phyloP scores from a whole-genome alignment of 2,113 vertebrate genomes.

The Lichenostomus cassidix region DNA sequence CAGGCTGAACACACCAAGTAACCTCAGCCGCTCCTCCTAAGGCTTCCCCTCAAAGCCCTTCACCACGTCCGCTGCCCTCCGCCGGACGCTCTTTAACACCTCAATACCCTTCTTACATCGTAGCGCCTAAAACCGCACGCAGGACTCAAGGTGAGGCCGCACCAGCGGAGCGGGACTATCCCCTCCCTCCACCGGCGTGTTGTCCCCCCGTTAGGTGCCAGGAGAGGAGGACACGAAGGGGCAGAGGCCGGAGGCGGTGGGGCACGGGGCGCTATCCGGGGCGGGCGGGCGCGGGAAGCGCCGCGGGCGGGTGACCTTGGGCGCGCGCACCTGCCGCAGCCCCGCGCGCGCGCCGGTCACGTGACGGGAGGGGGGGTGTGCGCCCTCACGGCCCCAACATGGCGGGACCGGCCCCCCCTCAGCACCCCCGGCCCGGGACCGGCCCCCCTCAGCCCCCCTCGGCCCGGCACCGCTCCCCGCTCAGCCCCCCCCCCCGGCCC shows the following conservation, averaged over 20 bases:
- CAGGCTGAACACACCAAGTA: not conserved
- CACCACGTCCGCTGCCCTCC: not conserved
- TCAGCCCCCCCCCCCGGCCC: no score
- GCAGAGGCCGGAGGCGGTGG: not conserved
- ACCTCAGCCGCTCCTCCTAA: not conserved
- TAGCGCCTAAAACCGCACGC: not conserved
- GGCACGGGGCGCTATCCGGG: not conserved
- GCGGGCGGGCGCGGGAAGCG: not conserved
- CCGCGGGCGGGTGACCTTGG: conserved; percentile 31
- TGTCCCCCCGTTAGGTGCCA: not conserved
- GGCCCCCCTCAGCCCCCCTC: no score
- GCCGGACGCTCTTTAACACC: not conserved
- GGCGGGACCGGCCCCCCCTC: no score
- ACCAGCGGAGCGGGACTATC: not conserved
- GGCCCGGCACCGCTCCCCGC: no score
- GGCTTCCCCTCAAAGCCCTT: not conserved
- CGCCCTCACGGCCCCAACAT: no score
- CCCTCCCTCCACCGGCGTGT: not conserved
- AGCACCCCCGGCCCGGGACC: no score
- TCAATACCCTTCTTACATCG: accelerated
- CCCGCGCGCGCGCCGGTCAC: not conserved
- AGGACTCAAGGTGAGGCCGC: not conserved
- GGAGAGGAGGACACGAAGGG: not conserved
- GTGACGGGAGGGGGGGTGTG: not conserved
- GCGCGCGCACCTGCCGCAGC: conserved; percentile 24